Percentiles rank a stretch among this genome's conserved stretches.
Conservation (phyloP, 2,797 vertebrate species). For the Ctenopoma multispine region DNA sequence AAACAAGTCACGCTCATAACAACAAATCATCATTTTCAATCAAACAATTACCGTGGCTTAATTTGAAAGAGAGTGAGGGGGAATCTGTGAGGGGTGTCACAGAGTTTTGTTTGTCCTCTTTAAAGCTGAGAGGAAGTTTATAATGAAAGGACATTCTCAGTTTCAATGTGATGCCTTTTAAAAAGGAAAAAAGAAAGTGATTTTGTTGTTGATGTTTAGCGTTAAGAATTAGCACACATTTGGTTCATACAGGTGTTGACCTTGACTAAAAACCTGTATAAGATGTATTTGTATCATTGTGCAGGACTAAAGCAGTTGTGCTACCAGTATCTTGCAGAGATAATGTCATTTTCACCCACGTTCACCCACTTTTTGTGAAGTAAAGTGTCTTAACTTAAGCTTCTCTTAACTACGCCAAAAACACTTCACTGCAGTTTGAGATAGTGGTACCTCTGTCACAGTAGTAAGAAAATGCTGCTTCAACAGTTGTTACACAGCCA, state of each 20-base stretch:
- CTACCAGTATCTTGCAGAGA: neutral
- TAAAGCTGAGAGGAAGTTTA: conserved; percentile 12
- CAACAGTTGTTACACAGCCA: too few relatives aligned
- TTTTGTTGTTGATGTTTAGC: neutral
- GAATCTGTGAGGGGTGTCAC: neutral
- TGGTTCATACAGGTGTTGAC: neutral
- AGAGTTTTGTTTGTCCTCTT: neutral
- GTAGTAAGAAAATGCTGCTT: neutral
- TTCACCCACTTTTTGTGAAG: conserved; percentile 1
- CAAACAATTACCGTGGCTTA: too few relatives aligned
- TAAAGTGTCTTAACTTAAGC: conserved; percentile 14
- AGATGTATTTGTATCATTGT: neutral
- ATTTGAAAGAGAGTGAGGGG: neutral
- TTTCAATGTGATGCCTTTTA: neutral
- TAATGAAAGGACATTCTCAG: conserved; percentile 16
- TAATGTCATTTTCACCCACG: neutral
- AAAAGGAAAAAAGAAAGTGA: too few relatives aligned
- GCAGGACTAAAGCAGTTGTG: neutral
- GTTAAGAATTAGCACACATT: conserved; percentile 4
- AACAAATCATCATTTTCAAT: too few relatives aligned
- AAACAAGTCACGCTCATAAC: too few relatives aligned
- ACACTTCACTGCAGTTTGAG: neutral
- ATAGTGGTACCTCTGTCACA: neutral
- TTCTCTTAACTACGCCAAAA: neutral
- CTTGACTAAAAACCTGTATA: neutral